Conservation (phyloP, 2,888 invertebrate species). For the Notodonta ziczac region DNA sequence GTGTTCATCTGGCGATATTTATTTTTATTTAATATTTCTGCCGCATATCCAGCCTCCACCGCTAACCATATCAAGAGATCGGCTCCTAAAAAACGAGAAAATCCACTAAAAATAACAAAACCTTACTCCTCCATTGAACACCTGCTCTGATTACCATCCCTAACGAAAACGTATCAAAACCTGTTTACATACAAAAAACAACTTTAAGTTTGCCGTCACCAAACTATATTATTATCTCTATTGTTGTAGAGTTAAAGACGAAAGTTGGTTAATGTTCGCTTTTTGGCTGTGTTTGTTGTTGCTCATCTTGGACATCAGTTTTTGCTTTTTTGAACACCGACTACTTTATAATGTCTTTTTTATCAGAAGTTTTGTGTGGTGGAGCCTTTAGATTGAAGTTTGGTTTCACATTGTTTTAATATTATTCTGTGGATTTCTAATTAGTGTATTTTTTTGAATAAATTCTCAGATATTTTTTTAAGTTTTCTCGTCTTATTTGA, state of each 20-base stretch:
- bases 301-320: constrained; percentile 50
- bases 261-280: constrained; percentile 23
- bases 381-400: constrained; percentile 15
- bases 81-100: constrained; percentile 32
- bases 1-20: too few relatives aligned
- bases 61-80: constrained; percentile 25
- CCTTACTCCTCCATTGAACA: constrained; percentile 61
- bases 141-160: constrained; percentile 75
- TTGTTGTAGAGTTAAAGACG: constrained; percentile 28
- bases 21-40: not conserved
- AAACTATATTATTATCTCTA: not conserved
- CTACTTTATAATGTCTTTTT: constrained; percentile 74
- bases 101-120: constrained; percentile 53
- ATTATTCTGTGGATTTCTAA: not conserved
- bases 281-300: constrained; percentile 16
- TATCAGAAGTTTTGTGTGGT: constrained; percentile 57
- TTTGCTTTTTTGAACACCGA: constrained; percentile 58
- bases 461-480: too few relatives aligned
- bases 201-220: constrained; percentile 31
- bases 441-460: too few relatives aligned
- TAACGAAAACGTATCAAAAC: constrained; percentile 56
- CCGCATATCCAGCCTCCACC: constrained; percentile 13
- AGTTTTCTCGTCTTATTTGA: too few relatives aligned
- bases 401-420: not conserved
- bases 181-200: constrained; percentile 56